Percentiles rank a stretch among this genome's conserved stretches.
These are phyloP conservation scores for Paratrypauchen microcephalus DNA, from an alignment of 2,797 vertebrate species.

Conservation along the genomic window DNA sequence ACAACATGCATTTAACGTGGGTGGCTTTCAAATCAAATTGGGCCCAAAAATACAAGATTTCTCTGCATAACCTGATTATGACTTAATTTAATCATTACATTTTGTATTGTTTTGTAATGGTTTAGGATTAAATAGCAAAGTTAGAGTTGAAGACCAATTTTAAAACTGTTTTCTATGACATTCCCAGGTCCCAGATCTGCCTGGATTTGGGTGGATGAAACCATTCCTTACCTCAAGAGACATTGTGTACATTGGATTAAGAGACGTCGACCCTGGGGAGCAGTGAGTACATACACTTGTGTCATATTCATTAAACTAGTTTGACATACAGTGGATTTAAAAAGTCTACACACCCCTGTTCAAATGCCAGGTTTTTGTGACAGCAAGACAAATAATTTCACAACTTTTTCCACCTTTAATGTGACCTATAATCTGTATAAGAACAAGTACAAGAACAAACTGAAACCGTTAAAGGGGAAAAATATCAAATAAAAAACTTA, in stretches of 20 bases:
- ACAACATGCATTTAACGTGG: too few relatives aligned
- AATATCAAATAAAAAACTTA: too few relatives aligned
- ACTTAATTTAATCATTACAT: not conserved
- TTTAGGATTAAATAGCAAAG: not conserved
- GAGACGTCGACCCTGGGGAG: slow-evolving; percentile 94
- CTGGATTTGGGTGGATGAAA: slow-evolving; percentile 95
- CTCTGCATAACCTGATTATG: not conserved
- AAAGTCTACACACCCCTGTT: too few relatives aligned
- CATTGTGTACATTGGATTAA: slow-evolving; percentile 92
- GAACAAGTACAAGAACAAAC: too few relatives aligned
- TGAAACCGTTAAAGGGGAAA: too few relatives aligned
- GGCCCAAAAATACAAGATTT: too few relatives aligned
- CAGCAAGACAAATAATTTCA: too few relatives aligned
- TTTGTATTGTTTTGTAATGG: not conserved
- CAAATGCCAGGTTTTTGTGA: too few relatives aligned
- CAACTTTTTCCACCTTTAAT: too few relatives aligned
- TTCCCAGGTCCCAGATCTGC: slow-evolving; percentile 83
- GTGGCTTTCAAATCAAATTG: too few relatives aligned
- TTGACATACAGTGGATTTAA: too few relatives aligned
- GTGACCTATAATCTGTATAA: too few relatives aligned
- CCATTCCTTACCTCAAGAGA: slow-evolving; percentile 87
- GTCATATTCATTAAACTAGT: not conserved
- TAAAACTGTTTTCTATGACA: not conserved
- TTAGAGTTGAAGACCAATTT: not conserved
- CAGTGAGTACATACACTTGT: slow-evolving; percentile 77